Conservation (phyloP, 1,140 invertebrate species). For the Drosophila nannoptera region DNA sequence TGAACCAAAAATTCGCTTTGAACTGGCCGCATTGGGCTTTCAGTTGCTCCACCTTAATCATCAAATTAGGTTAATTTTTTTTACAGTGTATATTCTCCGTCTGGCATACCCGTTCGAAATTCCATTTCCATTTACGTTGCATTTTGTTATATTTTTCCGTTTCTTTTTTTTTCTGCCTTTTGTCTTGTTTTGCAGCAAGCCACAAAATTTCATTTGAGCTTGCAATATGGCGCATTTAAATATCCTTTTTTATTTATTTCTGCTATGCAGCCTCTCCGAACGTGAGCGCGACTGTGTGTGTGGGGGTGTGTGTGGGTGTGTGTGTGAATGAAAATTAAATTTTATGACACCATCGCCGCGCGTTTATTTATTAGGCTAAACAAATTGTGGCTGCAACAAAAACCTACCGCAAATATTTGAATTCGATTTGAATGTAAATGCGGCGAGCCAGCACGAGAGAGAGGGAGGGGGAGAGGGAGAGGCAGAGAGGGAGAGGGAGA, state of each 20-base stretch:
- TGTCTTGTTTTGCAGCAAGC: slow-evolving; percentile 53
- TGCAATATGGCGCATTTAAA: slow-evolving; percentile 73
- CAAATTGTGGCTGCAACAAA: slow-evolving; percentile 53
- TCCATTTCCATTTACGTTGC: slow-evolving; percentile 38
- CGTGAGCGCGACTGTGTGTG: slow-evolving; percentile 1
- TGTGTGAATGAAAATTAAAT: slow-evolving; percentile 52
- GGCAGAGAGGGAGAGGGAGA: background rate
- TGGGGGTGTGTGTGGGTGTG: slow-evolving; percentile 6
- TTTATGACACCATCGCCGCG: slow-evolving; percentile 40
- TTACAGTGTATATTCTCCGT: slow-evolving; percentile 11
- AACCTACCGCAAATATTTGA: slow-evolving; percentile 61
- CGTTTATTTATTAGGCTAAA: slow-evolving; percentile 54
- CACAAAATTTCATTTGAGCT: slow-evolving; percentile 76
- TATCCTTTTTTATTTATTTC: slow-evolving; percentile 32
- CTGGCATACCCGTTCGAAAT: background rate
- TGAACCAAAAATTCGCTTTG: background rate
- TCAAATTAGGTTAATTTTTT: background rate
- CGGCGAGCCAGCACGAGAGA: background rate
- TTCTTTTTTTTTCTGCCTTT: slow-evolving; percentile 36
- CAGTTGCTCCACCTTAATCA: background rate
- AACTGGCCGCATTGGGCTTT: background rate
- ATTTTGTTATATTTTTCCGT: slow-evolving; percentile 15
- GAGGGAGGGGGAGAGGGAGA: background rate
- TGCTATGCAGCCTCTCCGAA: slow-evolving; percentile 7
- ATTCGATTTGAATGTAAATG: slow-evolving; percentile 57